Evolutionary conservation across 2,797 vertebrate genomes (phyloP), one percentile per base, ranked within the genome.

Genomic region (Onychomys arenicola): DNA sequence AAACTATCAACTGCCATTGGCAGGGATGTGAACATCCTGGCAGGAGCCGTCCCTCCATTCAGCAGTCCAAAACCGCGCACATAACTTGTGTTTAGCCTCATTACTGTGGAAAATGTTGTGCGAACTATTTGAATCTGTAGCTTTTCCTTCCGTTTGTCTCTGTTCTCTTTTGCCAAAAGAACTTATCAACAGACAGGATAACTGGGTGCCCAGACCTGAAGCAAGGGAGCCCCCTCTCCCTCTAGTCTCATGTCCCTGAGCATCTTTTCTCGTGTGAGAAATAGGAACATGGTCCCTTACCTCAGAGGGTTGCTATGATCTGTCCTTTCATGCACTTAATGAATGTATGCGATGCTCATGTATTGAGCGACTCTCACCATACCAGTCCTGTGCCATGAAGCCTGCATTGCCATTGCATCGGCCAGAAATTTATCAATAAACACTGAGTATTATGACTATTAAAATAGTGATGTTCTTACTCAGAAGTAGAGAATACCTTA

Each of bases 11-110:
- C 80, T 9, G 0, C 85, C 8, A 0, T 46, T 87, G 97, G 95
- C 94, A 91, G n/a, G 17, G 77, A 81, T 37, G 6, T 59, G 55
- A 81, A 61, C 59, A 80, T 71, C 80, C 94, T 85, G 80, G 85
- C 86, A 90, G 29, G 16, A 87, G 75, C 52, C 32, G 23, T 89
- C 34, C 46, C 52, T 93, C 63, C 10, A 29, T 75, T 75, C 55
- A 63, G 34, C 71, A 93, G 32, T 55, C 93, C 96, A 84, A 93
- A 96, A 95, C 91, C 86, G 49, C 11, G 0, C n/a, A 1, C 59
- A 71, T 61, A 92, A 87, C 90, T 96, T 46, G 29, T 67, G 65
- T 90, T 96, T 93, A 91, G 75, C 90, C 88, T 94, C 87, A 85
- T 90, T 95, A 84, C 89, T 57, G 3, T 80, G 5, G 34, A 85